These are phyloP conservation scores for Oreotrochilus melanogaster DNA, from an alignment of 2,113 vertebrate species.

Conservation along the genomic window DNA sequence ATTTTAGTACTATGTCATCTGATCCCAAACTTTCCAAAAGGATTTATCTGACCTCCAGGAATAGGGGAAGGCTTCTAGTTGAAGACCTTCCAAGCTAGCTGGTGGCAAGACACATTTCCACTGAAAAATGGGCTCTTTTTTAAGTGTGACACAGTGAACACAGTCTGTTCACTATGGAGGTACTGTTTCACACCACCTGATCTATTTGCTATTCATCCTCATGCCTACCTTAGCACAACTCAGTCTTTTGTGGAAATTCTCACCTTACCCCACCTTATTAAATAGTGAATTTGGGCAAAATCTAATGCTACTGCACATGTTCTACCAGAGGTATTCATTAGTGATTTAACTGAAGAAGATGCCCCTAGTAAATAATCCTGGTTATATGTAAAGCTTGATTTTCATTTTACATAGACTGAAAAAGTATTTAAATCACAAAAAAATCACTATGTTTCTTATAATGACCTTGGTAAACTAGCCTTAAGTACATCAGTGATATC, in stretches of 20 bases:
- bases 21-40: not conserved
- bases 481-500: not conserved
- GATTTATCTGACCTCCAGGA: not conserved
- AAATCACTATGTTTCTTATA: not conserved
- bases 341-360: not conserved
- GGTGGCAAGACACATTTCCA: not conserved
- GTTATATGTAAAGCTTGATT: not conserved
- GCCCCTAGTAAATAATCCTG: not conserved
- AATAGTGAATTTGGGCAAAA: not conserved
- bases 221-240: not conserved
- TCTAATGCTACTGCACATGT: not conserved
- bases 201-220: not conserved
- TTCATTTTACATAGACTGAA: not conserved
- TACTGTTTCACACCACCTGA: not conserved
- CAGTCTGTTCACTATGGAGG: not conserved
- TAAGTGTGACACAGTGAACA: not conserved
- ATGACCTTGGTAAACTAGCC: rapidly evolving
- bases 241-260: not conserved
- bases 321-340: not conserved
- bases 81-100: not conserved
- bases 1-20: not conserved
- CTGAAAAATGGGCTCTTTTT: not conserved
- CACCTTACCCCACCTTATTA: not conserved
- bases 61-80: not conserved
- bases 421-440: not conserved